Conservation (phyloP, 1,140 invertebrate species). For the Calliphora vicina region DNA sequence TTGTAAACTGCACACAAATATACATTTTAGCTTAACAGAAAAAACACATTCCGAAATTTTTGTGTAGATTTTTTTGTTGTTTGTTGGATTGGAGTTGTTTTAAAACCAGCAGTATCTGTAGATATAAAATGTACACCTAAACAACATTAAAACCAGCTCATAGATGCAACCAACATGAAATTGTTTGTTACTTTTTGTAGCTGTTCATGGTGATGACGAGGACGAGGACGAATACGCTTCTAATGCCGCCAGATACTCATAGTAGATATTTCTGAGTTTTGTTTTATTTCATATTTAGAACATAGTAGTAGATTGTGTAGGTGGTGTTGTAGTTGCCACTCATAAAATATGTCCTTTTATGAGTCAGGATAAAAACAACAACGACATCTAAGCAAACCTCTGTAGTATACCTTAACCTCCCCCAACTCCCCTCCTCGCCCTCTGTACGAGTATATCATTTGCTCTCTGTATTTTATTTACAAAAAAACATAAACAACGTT, state of each 20-base stretch:
- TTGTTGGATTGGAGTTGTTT: not conserved
- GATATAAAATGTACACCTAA: not conserved
- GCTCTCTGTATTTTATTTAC: not conserved
- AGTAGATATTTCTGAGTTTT: not conserved
- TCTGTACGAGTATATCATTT: not conserved
- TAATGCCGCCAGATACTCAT: not conserved
- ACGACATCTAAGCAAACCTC: not conserved
- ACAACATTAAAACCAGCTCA: not conserved
- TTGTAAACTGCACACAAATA: not conserved
- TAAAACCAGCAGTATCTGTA: not conserved
- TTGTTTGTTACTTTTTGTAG: not conserved
- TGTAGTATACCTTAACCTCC: no score
- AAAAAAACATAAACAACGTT: not conserved
- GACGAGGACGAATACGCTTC: not conserved
- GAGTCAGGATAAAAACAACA: slow-evolving; percentile 15
- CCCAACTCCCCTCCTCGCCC: not conserved
- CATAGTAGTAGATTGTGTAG: slow-evolving; percentile 15
- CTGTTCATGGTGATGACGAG: not conserved
- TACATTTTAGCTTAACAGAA: not conserved
- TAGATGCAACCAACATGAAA: not conserved
- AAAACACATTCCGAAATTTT: not conserved
- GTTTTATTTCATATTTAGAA: not conserved
- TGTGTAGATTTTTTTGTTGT: not conserved
- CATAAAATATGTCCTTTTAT: slow-evolving; percentile 34
- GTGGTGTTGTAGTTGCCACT: slow-evolving; percentile 17